Conservation (phyloP, 2,113 vertebrate species). For the Scytalopus superciliaris region DNA sequence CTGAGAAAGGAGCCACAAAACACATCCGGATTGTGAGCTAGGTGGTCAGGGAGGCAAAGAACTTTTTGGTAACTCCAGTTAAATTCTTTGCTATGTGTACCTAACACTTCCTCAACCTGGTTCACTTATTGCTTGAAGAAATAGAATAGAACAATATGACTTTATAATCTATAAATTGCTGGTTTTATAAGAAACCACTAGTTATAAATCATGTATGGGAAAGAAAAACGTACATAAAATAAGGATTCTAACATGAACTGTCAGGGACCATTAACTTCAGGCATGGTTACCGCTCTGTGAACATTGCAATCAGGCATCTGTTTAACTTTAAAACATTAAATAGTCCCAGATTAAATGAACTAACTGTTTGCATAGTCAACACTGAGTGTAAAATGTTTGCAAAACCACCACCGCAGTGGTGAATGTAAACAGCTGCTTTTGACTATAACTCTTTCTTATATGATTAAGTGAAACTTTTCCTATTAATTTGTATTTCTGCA, state of each 20-base stretch:
- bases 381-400: background rate
- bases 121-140: background rate
- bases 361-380: background rate
- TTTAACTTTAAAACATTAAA: background rate
- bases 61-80: background rate
- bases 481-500: background rate
- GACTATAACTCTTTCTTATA: background rate
- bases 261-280: slow-evolving; percentile 3
- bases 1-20: background rate
- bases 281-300: background rate
- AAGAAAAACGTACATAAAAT: background rate
- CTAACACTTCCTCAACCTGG: background rate
- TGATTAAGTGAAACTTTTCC: background rate
- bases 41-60: background rate
- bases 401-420: background rate
- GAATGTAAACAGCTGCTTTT: background rate
- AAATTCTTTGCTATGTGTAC: background rate
- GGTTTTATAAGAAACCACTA: background rate
- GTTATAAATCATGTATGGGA: background rate
- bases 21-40: background rate
- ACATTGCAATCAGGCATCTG: slow-evolving; percentile 17
- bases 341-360: background rate
- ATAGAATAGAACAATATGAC: background rate
- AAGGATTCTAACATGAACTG: background rate
- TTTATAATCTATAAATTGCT: background rate